Base-by-base conservation (phyloP, 2,113 vertebrate genomes). In the Tinamus guttatus region DNA sequence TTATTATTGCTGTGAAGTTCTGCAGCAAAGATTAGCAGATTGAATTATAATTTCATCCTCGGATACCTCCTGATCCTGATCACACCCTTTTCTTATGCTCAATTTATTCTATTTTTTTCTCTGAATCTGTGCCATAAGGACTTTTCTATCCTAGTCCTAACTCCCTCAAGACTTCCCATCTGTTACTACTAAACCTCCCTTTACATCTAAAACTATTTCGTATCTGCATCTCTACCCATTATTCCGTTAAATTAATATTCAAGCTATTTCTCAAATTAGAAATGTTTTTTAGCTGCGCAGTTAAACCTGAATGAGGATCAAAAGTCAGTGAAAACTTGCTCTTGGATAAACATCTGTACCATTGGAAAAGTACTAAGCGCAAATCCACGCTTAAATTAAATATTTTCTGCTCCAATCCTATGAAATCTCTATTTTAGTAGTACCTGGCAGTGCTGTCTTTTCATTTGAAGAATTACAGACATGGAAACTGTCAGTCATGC, bases 1-100 rank as follows among this genome's bases (percentile, higher is more conserved):
- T 81, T 88, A 34, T 43, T 51, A 67, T 62, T 56, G 7, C 70
- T 4, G 1, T 78, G 11, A 75, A 81, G 13, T 83, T 94, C 34
- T 64, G 38, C 32, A 85, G 59, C n/a, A 81, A 80, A 90, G 71
- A 93, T 91, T 47, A 94, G 45, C 60, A 90, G 85, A 83, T 30
- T 90, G 76, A 87, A 91, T 89, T 78, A 83, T 60, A 90, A 81
- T 91, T 95, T 96, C 87, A 88, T 89, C n/a, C 56, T 95, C 81
- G 80, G 52, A 93, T 94, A 82, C 18, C 13, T 82, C 30, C 62
- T 95, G 79, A 95, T 90, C 51, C 14, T 88, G 69, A 92, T 86
- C 88, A 71, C 47, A 88, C 51, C 11, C 71, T 90, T 95, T 93
- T 91, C 51, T 95, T 87, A 70, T 74, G 45, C 60, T 91, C 75